These are phyloP conservation scores for Cryptoleucopteryx plumbea DNA, from an alignment of 2,113 vertebrate genomes.

Conservation along the genomic window DNA sequence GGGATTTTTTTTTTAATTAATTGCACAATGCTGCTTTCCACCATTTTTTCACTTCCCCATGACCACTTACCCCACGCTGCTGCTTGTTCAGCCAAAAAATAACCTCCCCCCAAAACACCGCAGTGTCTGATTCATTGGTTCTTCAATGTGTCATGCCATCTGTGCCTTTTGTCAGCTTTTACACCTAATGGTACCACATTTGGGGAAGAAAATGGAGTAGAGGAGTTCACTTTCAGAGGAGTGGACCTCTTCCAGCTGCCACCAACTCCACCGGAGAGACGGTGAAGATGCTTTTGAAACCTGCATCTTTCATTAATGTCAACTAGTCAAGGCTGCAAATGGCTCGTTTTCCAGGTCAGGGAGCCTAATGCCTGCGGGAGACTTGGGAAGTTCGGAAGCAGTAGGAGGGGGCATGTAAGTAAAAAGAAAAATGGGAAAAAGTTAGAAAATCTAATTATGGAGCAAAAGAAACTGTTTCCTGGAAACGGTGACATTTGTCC, in stretches of 20 bases:
- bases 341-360: constrained; percentile 21
- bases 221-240: not conserved
- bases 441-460: fast-evolving
- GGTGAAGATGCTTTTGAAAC: not conserved
- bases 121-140: not conserved
- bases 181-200: not conserved
- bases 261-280: not conserved
- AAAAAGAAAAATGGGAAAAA: not conserved
- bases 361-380: not conserved
- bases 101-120: not conserved
- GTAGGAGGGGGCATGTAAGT: not conserved
- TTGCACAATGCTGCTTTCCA: not conserved
- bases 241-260: not conserved
- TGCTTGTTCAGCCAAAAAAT: constrained; percentile 30
- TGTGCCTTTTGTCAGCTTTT: constrained; percentile 6
- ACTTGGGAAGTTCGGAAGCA: constrained; percentile 1
- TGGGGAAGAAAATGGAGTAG: not conserved
- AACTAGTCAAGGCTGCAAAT: not conserved
- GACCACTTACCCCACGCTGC: not conserved
- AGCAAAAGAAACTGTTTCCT: not conserved
- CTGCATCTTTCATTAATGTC: not conserved
- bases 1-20: not conserved
- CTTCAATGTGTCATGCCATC: not conserved
- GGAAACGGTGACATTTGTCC: not conserved
- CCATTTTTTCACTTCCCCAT: not conserved